A percentile compares a stretch with the other conserved stretches of the same genome.
These are phyloP conservation scores for Drosophila ustulata DNA, from an alignment of 2,888 invertebrate species.

Conservation along the genomic window DNA sequence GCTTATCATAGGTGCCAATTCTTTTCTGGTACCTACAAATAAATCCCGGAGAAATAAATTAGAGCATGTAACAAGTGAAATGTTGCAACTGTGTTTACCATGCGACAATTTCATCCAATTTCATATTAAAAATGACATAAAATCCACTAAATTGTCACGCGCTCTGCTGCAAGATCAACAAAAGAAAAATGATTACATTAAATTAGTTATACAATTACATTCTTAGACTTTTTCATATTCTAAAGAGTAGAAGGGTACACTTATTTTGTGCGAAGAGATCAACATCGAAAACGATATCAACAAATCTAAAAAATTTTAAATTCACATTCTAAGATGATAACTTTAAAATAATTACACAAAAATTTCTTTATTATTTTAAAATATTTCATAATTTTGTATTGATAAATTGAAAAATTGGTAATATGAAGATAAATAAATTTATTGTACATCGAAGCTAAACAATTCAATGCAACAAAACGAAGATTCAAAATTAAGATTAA, in stretches of 20 bases:
- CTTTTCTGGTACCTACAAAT: constrained; percentile 95
- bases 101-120: constrained; percentile 85
- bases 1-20: constrained; percentile 98
- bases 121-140: constrained; percentile 83
- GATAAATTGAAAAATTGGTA: too few relatives aligned
- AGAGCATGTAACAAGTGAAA: constrained; percentile 6
- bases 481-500: too few relatives aligned
- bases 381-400: too few relatives aligned
- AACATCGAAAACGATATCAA: too few relatives aligned
- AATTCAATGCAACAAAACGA: too few relatives aligned
- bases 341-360: too few relatives aligned
- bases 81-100: constrained; percentile 78
- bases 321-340: too few relatives aligned
- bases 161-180: constrained; percentile 39
- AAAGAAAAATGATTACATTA: constrained; percentile 14
- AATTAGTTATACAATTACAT: constrained; percentile 21
- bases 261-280: too few relatives aligned
- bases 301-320: too few relatives aligned
- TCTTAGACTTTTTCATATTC: background rate
- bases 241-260: background rate
- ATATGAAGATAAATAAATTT: too few relatives aligned
- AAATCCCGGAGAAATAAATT: background rate
- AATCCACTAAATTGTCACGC: constrained; percentile 62
- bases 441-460: too few relatives aligned
- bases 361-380: too few relatives aligned